Evolutionary conservation across 2,797 vertebrate species (phyloP), one percentile per base, ranked within the genome.

Genomic region (Dendrocincla tyrannina): DNA sequence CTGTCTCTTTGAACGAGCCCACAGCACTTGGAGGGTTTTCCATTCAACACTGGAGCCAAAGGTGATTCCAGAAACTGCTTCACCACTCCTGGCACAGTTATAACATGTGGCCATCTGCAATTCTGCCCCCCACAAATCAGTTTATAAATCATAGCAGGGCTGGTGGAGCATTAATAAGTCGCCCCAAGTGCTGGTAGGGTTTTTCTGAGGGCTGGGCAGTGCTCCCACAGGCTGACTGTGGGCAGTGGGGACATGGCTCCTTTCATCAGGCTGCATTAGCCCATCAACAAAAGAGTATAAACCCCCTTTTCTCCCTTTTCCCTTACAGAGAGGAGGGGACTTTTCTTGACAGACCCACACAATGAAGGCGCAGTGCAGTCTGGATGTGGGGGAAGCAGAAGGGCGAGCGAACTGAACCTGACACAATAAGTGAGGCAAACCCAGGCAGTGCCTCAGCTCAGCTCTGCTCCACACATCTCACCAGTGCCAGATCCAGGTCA

Each of bases 31-130:
- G n/a, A 81, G 88, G 50, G 30, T 32, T 88, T 67, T 64, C 72
- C 49, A 59, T 17, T 19, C 59, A 14, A 59, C 15, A 0, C 20
- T 5, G 33, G 27, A 75, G 58, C 75, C 81, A 81, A 68, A 49
- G 53, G 72, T 56, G 13, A n/a, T 9, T 56, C 69, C 70, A 67
- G 42, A 84, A 67, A 25, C 41, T 3, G 1, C 25, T 70, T 73
- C 33, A 25, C 58, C 0, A 0, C 44, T 93, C 33, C 81, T 59
- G n/a, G 13, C 0, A 0, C 6, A 37, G 28, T 60, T 78, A n/a
- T 10, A 64, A 33, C 16, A 19, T 3, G 42, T 11, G 49, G 56
- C 28, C 50, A 83, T 25, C 85, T 94, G 74, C 67, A 79, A 35
- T 67, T 90, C 0, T 50, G 91, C 17, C 11, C 11, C 66, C 64